Evolutionary conservation across 2,797 vertebrate species (phyloP), one percentile per base, ranked within the genome.

Genomic region (Ficedula albicollis): DNA sequence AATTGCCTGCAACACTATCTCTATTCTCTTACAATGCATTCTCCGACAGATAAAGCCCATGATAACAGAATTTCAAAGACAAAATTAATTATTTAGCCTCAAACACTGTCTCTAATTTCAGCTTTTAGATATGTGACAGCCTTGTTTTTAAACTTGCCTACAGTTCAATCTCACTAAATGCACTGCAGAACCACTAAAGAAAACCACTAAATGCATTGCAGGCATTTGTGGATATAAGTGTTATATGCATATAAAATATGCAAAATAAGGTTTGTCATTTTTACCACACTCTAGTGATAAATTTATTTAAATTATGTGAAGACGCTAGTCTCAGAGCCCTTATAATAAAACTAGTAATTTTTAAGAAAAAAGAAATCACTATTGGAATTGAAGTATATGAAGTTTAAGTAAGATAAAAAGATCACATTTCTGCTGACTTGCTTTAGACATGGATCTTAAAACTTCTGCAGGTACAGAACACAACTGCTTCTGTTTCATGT

Each of bases 271-370:
- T 21, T 60, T 41, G 10, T 23, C 1, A 17, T 67, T 69, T 39
- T 83, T 64, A 44, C 5, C 0, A 3, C 26, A 18, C 8, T 41
- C 7, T 34, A 30, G 5, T 49, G 13, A 63, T 29, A 64, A 30
- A 39, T 74, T 58, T 1, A 3, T 69, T 86, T 76, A 55, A 85
- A 41, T 36, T 51, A 74, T 48, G 3, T 60, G 7, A 38, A 76
- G 77, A 22, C 1, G 0, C 0, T 62, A 38, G 9, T 36, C 16
- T n/a, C 8, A 11, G 5, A 64, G 32, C 4, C 14, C 51, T 76
- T 51, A 52, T 26, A 66, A 44, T 44, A 76, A 56, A 76, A 8
- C 2, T 62, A 41, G 13, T 73, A 36, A 48, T 26, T 72, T 85
- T 54, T 62, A 23, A 80, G 60, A 76, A 69, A 15, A 63, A 67